Evolutionary conservation across 2,113 vertebrate species (phyloP).

Genomic region (Sula dactylatra): DNA sequence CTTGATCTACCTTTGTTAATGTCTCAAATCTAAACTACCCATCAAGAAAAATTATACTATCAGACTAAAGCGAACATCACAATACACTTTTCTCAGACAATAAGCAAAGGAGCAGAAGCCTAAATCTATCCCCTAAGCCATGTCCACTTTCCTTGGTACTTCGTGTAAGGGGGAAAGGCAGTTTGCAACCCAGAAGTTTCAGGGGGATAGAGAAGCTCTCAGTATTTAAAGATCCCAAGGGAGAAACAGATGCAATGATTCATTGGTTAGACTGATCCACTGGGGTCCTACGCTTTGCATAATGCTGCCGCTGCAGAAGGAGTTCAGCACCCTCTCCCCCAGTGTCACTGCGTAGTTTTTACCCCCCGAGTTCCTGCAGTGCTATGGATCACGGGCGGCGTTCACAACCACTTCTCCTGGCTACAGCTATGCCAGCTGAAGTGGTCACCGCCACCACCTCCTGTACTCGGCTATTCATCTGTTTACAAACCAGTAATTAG

Average conservation of each 20-base stretch:
- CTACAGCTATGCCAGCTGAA: not conserved
- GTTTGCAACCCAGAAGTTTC: not conserved
- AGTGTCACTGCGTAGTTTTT: accelerated
- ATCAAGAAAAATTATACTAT: not conserved
- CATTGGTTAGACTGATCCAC: not conserved
- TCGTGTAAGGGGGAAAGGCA: not conserved
- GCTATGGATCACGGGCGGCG: accelerated
- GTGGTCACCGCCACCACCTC: not conserved
- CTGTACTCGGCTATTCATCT: not conserved
- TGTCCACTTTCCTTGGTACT: accelerated
- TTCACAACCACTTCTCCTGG: not conserved
- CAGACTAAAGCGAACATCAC: not conserved
- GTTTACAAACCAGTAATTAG: too few relatives aligned
- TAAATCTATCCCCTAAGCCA: not conserved
- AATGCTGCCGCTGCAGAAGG: not conserved
- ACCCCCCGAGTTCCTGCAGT: accelerated
- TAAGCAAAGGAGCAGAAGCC: not conserved
- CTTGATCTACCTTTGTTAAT: not conserved
- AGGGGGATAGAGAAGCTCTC: not conserved
- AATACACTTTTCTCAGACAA: not conserved
- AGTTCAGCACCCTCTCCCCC: not conserved
- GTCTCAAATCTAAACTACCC: not conserved
- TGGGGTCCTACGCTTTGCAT: not conserved
- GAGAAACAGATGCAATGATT: not conserved
- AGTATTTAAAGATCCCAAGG: not conserved